Evolutionary conservation across 2,797 vertebrate genomes (phyloP).

Genomic region (Denticeps clupeoides): DNA sequence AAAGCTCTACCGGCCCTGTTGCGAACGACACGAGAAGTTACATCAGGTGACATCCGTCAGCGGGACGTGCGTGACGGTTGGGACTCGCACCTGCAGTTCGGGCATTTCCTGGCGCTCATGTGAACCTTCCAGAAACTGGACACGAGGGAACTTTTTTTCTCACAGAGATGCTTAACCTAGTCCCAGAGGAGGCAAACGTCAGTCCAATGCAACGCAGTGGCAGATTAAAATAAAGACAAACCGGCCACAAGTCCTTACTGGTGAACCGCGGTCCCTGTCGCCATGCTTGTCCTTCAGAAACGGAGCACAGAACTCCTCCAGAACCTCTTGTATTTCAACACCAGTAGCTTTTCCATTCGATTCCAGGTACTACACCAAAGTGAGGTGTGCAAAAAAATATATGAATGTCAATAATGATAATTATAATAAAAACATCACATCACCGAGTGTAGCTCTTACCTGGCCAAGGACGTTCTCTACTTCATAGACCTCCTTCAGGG

Average conservation of each 20-base stretch:
- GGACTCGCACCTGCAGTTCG: conserved; percentile 81
- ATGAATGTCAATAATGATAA: background rate
- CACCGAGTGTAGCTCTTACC: conserved; percentile 61
- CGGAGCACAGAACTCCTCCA: conserved; percentile 46
- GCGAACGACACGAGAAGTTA: too few relatives aligned
- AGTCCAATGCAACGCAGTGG: background rate
- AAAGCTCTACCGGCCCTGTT: conserved; percentile 57
- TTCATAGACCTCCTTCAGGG: conserved; percentile 69
- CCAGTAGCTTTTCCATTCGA: conserved; percentile 47
- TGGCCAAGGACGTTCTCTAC: conserved; percentile 62
- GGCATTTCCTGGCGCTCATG: conserved; percentile 71
- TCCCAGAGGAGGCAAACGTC: background rate
- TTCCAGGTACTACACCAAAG: conserved; percentile 56
- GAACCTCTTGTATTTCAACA: conserved; percentile 58
- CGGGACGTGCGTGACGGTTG: too few relatives aligned
- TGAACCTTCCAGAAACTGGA: conserved; percentile 74
- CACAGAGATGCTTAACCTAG: conserved; percentile 84
- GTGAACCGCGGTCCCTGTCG: conserved; percentile 20
- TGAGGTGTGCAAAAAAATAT: background rate
- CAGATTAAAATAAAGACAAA: too few relatives aligned
- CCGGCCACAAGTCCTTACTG: too few relatives aligned
- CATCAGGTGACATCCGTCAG: too few relatives aligned
- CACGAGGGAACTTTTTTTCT: conserved; percentile 68
- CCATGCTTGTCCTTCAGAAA: conserved; percentile 38
- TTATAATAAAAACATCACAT: too few relatives aligned